Percentiles rank a stretch among this genome's conserved stretches.
Evolutionary conservation across 2,888 invertebrate genomes (phyloP).

Genomic region (Xanthia togata): DNA sequence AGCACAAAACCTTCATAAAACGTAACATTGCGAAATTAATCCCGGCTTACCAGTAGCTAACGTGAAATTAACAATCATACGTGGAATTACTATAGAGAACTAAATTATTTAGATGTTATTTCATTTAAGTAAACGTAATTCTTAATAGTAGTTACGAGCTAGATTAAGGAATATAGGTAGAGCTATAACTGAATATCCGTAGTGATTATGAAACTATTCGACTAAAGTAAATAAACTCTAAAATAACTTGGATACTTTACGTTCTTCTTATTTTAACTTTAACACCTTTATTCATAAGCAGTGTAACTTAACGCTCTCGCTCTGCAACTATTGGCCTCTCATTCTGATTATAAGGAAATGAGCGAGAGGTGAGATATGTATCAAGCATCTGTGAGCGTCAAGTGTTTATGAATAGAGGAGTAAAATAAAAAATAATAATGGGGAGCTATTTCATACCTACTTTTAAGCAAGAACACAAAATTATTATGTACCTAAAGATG

Average conservation of each 20-base stretch:
- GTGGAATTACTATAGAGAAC: conserved; percentile 25
- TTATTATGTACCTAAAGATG: conserved; percentile 53
- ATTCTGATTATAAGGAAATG: conserved; percentile 15
- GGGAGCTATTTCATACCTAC: conserved; percentile 65
- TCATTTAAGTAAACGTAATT: conserved; percentile 30
- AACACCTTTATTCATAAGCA: conserved; percentile 43
- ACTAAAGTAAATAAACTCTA: conserved; percentile 38
- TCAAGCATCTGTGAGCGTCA: conserved; percentile 5
- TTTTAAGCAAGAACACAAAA: conserved; percentile 72
- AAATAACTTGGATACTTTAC: conserved; percentile 37
- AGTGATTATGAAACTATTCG: conserved; percentile 45
- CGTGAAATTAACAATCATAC: conserved; percentile 34
- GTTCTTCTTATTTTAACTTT: conserved; percentile 38
- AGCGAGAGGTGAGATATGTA: conserved; percentile 43
- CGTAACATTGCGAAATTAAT: conserved; percentile 72
- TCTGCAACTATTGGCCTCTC: conserved; percentile 18
- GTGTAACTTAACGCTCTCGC: conserved; percentile 4
- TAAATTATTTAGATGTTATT: conserved; percentile 35
- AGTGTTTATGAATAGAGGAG: conserved; percentile 39
- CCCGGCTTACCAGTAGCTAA: conserved; percentile 68
- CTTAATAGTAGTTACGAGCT: conserved; percentile 50
- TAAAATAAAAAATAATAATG: conserved; percentile 43
- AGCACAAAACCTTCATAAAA: conserved; percentile 58
- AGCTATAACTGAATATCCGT: conserved; percentile 47
- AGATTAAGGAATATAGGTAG: conserved; percentile 48